Evolutionary conservation across 2,113 vertebrate species (phyloP), one percentile per base, ranked within the genome.

Genomic region (Pelobates fuscus): DNA sequence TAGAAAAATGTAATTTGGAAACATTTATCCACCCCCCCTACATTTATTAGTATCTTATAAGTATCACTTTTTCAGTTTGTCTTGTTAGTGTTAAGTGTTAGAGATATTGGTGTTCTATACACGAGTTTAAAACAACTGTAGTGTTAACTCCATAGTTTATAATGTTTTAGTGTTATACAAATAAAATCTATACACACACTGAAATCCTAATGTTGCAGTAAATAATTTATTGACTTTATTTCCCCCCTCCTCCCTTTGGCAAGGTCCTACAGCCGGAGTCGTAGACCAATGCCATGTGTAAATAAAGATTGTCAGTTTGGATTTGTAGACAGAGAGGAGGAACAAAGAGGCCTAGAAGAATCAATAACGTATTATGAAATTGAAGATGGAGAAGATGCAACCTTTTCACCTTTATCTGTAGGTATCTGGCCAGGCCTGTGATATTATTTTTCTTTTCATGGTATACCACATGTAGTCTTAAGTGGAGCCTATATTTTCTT

Each of bases 221-320:
- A n/a, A n/a, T n/a, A n/a, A n/a, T n/a, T 46, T 54, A 2, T 15
- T 23, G 0, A 10, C 67, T 1, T 59, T n/a, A n/a, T n/a, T n/a
- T 64, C 2, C 21, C n/a, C 10, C 20, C n/a, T 41, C 77, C 8
- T 14, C 5, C 17, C 23, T 26, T 2, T 27, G 57, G 17, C 0
- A 52, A 91, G 86, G 66, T 90, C 89, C 0, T 93, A 83, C 71
- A 86, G 89, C 75, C 88, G 85, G 32, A 88, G 89, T 77, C 87
- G 89, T 20, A 85, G 88, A n/a, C 93, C 87, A 61, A 82, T 92
- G 89, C 90, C 84, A 12, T 85, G 85, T 23, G 77, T 89, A 43
- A 92, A 84, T 79, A 94, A 94, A 73, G 93, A 94, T 20, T 91
- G 88, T 78, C 91, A 92, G 71, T 93, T 88, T 44, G 84, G 88